Evolutionary conservation across 2,113 vertebrate genomes (phyloP), one percentile per base, ranked within the genome.

Genomic region (Furnarius figulus): DNA sequence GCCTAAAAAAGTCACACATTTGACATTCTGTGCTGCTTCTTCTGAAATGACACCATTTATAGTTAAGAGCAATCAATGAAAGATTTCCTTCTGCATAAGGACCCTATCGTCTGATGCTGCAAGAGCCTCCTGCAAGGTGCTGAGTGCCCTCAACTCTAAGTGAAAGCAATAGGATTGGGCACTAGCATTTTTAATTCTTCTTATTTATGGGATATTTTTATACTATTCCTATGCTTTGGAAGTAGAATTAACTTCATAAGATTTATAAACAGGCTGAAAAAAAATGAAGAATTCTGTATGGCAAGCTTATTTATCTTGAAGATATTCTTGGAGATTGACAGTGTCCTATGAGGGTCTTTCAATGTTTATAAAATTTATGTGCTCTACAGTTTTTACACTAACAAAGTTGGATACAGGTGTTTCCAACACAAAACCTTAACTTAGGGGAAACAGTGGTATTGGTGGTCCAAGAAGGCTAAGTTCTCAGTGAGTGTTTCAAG

Each of bases 1-100:
- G 56, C 56, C 61, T 92, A 72, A 85, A 95, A 78, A 47, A 61
- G 37, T 55, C 82, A 79, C 6, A 3, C 37, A 63, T 96, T 95
- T 95, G 91, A 86, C 78, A 96, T 92, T 97, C 91, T 93, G 79
- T 0, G 2, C 77, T 53, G n/a, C 83, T 88, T 81, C 86, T 86
- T 90, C 72, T 90, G 61, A 93, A 95, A 93, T 72, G 66, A 79
- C 67, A 93, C 63, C 86, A 50, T 96, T 97, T 96, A 91, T 16
- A 88, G 93, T 89, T 94, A 91, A 97, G 95, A 97, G 96, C 95
- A 96, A 97, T 97, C 93, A 97, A 83, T 87, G 88, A 79, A 85
- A 91, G 44, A 85, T 95, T 96, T 97, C 66, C 62, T 93, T 96
- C 90, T 93, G 58, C 91, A 63, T 42, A 97, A 97, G 95, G 86